A percentile compares a stretch with the other conserved stretches of the same genome.
Evolutionary conservation across 2,797 vertebrate genomes (phyloP).

Genomic region (Dallia pectoralis): DNA sequence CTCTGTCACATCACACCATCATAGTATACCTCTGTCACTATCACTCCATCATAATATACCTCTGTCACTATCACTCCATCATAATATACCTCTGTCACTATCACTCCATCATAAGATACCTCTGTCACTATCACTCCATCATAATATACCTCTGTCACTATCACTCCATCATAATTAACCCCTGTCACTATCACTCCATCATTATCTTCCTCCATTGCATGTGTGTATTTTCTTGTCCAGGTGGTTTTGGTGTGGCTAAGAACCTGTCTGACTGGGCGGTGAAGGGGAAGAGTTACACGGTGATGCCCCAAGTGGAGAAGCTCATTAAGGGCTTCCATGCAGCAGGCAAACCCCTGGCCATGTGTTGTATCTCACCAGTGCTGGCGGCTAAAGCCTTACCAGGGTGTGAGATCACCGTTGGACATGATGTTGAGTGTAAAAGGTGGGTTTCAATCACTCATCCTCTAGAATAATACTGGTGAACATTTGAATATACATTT

Average conservation of each 20-base stretch:
- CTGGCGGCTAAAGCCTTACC: slow-evolving; percentile 85
- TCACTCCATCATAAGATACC: neutral
- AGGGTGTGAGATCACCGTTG: slow-evolving; percentile 88
- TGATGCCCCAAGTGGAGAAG: slow-evolving; percentile 78
- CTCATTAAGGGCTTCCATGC: slow-evolving; percentile 83
- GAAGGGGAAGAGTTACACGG: slow-evolving; percentile 85
- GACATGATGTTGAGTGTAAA: slow-evolving; percentile 83
- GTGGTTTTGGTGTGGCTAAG: slow-evolving; percentile 88
- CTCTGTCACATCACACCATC: neutral
- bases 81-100: neutral
- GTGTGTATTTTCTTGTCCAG: slow-evolving; percentile 52
- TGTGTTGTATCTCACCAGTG: slow-evolving; percentile 90
- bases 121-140: neutral
- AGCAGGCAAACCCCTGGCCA: slow-evolving; percentile 85
- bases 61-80: neutral
- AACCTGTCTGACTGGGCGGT: slow-evolving; percentile 88
- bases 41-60: neutral
- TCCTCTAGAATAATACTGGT: no score
- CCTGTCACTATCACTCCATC: neutral
- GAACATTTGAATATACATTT: no score
- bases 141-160: neutral
- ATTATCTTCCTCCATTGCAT: neutral
- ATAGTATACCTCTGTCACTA: neutral
- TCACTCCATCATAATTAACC: neutral
- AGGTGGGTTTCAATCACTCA: slow-evolving; percentile 56